Percentiles rank a stretch among this genome's conserved stretches.
Evolutionary conservation across 2,113 vertebrate genomes (phyloP).

Genomic region (Epinephelus cyanopodus): DNA sequence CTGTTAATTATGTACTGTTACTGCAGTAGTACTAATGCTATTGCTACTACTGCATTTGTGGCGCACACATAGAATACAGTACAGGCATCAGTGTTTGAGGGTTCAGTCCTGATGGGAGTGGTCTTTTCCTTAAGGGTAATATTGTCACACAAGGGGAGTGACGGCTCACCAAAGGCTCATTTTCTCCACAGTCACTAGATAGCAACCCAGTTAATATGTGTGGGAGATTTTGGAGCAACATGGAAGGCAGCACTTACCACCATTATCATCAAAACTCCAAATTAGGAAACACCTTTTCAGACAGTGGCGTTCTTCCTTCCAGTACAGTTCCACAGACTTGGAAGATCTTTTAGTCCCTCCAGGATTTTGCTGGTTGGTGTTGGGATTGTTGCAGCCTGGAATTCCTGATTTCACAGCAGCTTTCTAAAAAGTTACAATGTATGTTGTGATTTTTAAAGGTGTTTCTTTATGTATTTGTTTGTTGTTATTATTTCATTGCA

Average conservation of each 20-base stretch:
- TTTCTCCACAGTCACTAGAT: too few species aligned
- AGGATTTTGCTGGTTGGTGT: too few species aligned
- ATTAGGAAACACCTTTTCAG: background rate
- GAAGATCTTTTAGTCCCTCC: too few species aligned
- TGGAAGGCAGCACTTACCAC: background rate
- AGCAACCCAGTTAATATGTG: too few species aligned
- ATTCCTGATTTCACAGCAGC: too few species aligned
- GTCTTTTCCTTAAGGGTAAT: background rate
- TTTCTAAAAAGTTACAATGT: too few species aligned
- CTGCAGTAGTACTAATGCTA: background rate
- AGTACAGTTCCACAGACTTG: too few species aligned
- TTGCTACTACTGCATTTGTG: background rate
- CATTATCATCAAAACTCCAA: background rate
- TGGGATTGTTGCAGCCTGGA: too few species aligned
- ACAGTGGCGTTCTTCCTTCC: background rate
- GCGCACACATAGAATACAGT: background rate
- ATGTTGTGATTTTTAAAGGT: too few species aligned
- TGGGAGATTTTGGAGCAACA: background rate
- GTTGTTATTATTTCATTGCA: too few species aligned
- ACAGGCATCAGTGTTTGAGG: background rate
- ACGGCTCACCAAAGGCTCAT: background rate
- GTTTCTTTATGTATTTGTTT: too few species aligned
- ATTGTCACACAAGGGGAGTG: background rate
- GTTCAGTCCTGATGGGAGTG: background rate
- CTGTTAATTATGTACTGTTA: background rate